Conservation (phyloP, 2,797 vertebrate genomes). For the Eulemur rubriventer region DNA sequence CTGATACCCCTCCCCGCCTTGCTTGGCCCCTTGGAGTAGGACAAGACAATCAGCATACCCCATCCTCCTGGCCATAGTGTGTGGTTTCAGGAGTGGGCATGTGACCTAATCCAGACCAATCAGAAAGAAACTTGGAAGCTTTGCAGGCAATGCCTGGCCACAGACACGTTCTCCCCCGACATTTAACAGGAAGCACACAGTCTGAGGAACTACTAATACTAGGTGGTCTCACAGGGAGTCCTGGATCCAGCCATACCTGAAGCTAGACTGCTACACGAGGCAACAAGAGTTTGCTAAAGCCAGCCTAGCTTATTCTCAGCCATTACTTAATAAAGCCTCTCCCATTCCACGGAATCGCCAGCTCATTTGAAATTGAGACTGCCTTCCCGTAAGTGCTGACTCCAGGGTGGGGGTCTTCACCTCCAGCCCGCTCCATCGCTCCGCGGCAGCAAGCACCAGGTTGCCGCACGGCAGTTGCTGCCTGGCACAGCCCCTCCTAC, state of each 20-base stretch:
- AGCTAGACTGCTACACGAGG: background rate
- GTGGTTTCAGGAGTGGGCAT: background rate
- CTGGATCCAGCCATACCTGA: conserved; percentile 32
- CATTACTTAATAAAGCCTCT: background rate
- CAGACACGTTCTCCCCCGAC: background rate
- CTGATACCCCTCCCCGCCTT: background rate
- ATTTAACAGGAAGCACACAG: background rate
- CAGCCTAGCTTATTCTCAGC: background rate
- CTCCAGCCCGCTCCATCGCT: background rate
- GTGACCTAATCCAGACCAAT: background rate
- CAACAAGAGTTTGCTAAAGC: background rate
- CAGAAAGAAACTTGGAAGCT: background rate
- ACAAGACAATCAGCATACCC: background rate
- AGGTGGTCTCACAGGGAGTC: background rate
- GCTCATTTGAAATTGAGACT: background rate
- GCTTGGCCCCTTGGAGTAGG: background rate
- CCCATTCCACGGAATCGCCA: background rate
- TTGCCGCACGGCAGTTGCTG: background rate
- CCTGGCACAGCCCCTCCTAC: background rate
- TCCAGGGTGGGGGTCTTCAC: background rate
- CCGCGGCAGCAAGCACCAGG: background rate
- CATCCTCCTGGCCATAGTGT: background rate
- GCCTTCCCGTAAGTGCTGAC: background rate
- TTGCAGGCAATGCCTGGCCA: background rate
- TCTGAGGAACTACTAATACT: background rate